phyloP scores from a whole-genome alignment of 2,113 vertebrate genomes.

The Nicator chloris region DNA sequence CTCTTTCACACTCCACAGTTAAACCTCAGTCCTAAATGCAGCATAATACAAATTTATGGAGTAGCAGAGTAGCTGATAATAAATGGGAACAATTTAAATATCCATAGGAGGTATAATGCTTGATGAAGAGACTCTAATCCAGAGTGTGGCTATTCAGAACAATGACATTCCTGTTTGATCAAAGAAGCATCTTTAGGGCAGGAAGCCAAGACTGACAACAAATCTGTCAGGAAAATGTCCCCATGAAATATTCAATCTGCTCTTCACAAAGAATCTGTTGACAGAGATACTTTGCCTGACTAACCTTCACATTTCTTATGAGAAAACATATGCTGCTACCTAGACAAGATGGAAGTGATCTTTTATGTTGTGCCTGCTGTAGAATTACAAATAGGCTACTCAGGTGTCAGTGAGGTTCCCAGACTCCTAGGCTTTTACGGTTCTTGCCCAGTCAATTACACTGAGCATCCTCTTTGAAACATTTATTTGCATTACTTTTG shows the following conservation, averaged over 20 bases:
- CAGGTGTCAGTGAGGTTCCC: not conserved
- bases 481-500: not conserved
- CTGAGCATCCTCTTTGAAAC: not conserved
- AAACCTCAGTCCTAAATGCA: not conserved
- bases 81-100: not conserved
- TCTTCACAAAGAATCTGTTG: conserved; percentile 58
- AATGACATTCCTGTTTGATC: conserved; percentile 6
- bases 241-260: conserved; percentile 64
- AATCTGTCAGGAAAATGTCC: conserved; percentile 48
- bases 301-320: conserved; percentile 46
- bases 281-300: conserved; percentile 23
- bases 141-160: not conserved
- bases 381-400: conserved; percentile 19
- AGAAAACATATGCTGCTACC: conserved; percentile 34
- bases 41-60: not conserved
- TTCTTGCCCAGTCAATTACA: not conserved
- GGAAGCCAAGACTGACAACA: conserved; percentile 31
- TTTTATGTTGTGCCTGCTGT: not conserved
- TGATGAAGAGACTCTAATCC: not conserved
- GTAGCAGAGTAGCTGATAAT: not conserved
- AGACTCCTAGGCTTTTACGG: not conserved
- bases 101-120: not conserved
- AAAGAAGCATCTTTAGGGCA: conserved; percentile 34
- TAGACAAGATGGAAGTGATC: conserved; percentile 18
- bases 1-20: not conserved